Percentiles rank a stretch among this genome's conserved stretches.
These are phyloP conservation scores for Griposia aprilina DNA, from an alignment of 2,888 invertebrate species.

Conservation along the genomic window DNA sequence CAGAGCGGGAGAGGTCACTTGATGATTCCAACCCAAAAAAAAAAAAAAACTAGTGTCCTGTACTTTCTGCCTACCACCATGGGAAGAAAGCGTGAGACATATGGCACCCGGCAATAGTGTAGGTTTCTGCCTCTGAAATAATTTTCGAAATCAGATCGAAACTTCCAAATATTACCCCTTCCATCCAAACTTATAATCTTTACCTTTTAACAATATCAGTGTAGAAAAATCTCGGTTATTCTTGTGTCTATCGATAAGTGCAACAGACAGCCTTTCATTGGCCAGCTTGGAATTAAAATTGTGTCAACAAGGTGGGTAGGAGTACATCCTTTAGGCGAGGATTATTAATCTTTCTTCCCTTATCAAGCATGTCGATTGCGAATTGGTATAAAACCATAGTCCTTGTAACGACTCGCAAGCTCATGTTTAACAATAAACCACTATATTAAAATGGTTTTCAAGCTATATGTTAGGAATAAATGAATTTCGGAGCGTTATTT, in stretches of 20 bases:
- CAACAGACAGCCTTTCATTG: background rate
- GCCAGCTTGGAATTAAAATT: background rate
- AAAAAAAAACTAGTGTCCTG: too few species aligned
- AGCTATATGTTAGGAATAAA: conserved; percentile 12
- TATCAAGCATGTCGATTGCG: background rate
- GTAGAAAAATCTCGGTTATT: too few species aligned
- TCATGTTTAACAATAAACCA: background rate
- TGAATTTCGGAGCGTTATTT: conserved; percentile 4
- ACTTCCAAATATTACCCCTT: too few species aligned
- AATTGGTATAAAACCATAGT: background rate
- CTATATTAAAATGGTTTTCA: background rate
- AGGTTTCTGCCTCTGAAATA: too few species aligned
- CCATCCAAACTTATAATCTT: too few species aligned
- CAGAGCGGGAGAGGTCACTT: too few species aligned
- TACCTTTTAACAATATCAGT: too few species aligned
- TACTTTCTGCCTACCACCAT: too few species aligned
- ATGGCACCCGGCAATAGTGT: too few species aligned
- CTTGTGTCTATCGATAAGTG: background rate
- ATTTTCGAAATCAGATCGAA: too few species aligned
- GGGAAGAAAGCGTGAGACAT: too few species aligned
- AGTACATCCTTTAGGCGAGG: background rate
- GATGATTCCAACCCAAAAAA: too few species aligned
- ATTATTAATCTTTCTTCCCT: background rate
- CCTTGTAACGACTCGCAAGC: background rate
- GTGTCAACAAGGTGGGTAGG: background rate